These are phyloP conservation scores for Dolichopus griseipennis DNA, from an alignment of 2,888 invertebrate species.

Conservation along the genomic window DNA sequence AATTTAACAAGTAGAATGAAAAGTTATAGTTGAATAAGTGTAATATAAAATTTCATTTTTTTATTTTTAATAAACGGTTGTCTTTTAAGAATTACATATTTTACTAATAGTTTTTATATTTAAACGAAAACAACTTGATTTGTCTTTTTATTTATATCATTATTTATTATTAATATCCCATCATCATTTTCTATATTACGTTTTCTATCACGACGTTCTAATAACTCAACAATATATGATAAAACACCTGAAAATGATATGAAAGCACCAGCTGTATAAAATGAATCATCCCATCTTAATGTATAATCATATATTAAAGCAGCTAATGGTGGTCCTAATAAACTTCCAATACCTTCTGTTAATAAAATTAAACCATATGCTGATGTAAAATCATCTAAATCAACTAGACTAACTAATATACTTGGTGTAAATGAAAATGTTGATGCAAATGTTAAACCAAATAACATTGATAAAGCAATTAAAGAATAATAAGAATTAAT, in stretches of 20 bases:
- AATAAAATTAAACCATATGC: constrained; percentile 84
- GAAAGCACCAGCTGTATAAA: constrained; percentile 72
- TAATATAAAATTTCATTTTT: no score
- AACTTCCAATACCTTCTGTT: constrained; percentile 88
- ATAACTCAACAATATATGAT: constrained; percentile 40
- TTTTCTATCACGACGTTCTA: constrained; percentile 32
- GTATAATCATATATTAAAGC: constrained; percentile 50
- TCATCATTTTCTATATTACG: neutral
- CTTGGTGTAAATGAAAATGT: constrained; percentile 87
- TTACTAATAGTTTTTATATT: no score
- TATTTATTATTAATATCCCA: neutral
- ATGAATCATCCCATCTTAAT: constrained; percentile 63
- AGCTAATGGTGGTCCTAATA: constrained; percentile 85
- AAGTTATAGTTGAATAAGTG: no score
- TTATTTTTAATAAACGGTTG: no score
- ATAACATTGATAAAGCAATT: constrained; percentile 50
- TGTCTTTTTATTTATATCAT: neutral
- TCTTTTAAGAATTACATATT: no score
- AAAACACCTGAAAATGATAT: constrained; percentile 64
- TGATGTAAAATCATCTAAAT: constrained; percentile 82
- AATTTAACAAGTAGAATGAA: no score
- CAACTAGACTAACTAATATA: constrained; percentile 78
- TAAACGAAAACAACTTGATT: neutral
- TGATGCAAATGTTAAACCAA: constrained; percentile 85
- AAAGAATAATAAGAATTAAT: constrained; percentile 33